Evolutionary conservation across 2,888 invertebrate genomes (phyloP), one percentile per base, ranked within the genome.

Genomic region (Phorcus lineatus): DNA sequence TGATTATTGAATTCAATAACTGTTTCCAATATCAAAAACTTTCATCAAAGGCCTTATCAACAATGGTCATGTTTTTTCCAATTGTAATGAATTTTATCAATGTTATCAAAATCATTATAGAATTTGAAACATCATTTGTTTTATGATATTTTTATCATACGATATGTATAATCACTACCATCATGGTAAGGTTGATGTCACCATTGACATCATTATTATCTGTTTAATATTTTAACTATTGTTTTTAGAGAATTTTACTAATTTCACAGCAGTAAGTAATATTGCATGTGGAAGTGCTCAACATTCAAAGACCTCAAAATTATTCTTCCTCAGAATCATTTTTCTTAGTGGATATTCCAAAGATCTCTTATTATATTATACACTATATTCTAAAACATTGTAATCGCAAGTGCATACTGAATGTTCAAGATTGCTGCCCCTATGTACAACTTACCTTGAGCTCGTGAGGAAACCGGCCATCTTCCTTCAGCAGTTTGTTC

Each of bases 391-490:
- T 19, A 55, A 22, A 22, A 6, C 11, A 55, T 2, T 22, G 11
- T 6, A 4, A 55, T 55, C 11, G 22, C 2, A 22, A 6, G 2
- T 19, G 3, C n/a, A 19, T 4, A 9, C 3, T 36, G 36, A 36
- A 36, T 36, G 3, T 36, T 36, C 36, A 36, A 36, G 36, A 36
- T 55, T 2, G 55, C 22, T 19, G 55, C 22, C 22, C 16, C 36
- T 16, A 3, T 6, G n/a, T 17, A 1, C 3, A 66, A 13, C 40
- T 28, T 83, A 91, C 91, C 90, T 91, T 91, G 22, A 91, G 83
- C 40, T 88, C 88, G n/a, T 79, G 66, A 3, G 90, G 88, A n/a
- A 91, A 87, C 22, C 82, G 85, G 31, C 82, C 81, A 81, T 91
- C 91, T 74, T 88, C 89, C 66, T 86, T 79, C 31, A 88, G 79